Conservation (phyloP, 2,797 vertebrate species). For the Crotalus adamanteus region DNA sequence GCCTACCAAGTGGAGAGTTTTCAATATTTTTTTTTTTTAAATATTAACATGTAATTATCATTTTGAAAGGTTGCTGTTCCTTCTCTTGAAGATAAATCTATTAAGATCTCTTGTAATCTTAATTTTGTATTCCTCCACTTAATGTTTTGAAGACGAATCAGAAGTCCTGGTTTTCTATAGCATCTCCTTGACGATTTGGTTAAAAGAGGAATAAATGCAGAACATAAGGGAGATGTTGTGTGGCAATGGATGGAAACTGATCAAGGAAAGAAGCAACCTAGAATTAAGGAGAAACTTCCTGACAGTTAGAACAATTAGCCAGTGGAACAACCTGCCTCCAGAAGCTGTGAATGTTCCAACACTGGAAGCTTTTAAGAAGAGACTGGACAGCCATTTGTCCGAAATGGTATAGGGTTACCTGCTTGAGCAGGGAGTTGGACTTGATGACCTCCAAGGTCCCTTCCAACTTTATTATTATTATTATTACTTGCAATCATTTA, state of each 20-base stretch:
- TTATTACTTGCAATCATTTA: neutral
- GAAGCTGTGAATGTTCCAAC: too few species aligned
- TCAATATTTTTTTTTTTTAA: neutral
- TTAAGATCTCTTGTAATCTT: neutral
- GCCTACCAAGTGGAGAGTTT: neutral
- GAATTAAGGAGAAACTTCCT: too few species aligned
- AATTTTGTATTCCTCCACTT: neutral
- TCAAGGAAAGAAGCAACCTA: too few species aligned
- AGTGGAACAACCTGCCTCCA: too few species aligned
- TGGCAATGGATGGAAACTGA: too few species aligned
- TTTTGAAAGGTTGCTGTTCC: neutral
- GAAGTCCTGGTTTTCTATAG: neutral
- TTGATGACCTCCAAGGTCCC: too few species aligned
- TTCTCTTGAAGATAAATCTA: neutral
- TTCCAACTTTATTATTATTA: too few species aligned
- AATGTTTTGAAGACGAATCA: neutral
- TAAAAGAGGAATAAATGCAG: neutral
- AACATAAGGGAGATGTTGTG: neutral
- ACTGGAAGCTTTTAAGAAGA: too few species aligned
- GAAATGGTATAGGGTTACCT: too few species aligned
- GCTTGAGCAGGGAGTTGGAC: too few species aligned
- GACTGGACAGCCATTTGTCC: too few species aligned
- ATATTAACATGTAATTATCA: neutral
- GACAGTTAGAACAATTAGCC: too few species aligned
- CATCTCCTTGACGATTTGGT: neutral